A percentile compares a stretch with the other conserved stretches of the same genome.
Evolutionary conservation across 2,797 vertebrate genomes (phyloP).

Genomic region (Pteropus rufus): DNA sequence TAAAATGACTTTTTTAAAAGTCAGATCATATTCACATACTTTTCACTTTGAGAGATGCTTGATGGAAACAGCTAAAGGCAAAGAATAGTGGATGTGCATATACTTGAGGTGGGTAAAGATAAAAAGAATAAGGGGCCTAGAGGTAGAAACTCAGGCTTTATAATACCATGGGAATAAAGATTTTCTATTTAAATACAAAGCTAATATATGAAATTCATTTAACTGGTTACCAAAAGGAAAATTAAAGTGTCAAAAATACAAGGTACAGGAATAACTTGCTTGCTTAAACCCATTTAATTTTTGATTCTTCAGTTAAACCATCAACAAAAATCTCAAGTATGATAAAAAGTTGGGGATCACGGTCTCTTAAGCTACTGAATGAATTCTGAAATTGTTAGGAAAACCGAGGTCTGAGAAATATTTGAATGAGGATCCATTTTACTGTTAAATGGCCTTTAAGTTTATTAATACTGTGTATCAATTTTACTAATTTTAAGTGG

Average conservation of each 20-base stretch:
- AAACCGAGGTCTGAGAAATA: not conserved
- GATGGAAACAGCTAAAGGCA: conserved; percentile 42
- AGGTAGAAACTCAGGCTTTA: conserved; percentile 34
- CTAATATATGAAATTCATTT: conserved; percentile 21
- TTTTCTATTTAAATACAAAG: conserved; percentile 15
- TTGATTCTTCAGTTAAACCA: conserved; percentile 30
- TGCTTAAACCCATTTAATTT: not conserved
- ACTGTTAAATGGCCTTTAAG: not conserved
- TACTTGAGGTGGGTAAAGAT: not conserved
- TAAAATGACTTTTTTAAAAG: conserved; percentile 42
- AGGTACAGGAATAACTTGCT: not conserved
- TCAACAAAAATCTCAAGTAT: conserved; percentile 12
- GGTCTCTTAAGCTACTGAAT: not conserved
- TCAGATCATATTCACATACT: conserved; percentile 38
- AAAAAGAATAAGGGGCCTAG: not conserved
- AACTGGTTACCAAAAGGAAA: conserved; percentile 23
- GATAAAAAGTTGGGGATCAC: conserved; percentile 3
- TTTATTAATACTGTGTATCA: conserved; percentile 6
- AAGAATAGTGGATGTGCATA: conserved; percentile 26
- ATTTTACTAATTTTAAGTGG: conserved; percentile 29
- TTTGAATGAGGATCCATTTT: not conserved
- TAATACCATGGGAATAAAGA: not conserved
- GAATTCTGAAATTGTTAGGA: conserved; percentile 12
- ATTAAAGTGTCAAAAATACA: conserved; percentile 28
- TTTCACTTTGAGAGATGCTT: conserved; percentile 26